Evolutionary conservation across 2,888 invertebrate species (phyloP).

Genomic region (Athripsodes cinereus): DNA sequence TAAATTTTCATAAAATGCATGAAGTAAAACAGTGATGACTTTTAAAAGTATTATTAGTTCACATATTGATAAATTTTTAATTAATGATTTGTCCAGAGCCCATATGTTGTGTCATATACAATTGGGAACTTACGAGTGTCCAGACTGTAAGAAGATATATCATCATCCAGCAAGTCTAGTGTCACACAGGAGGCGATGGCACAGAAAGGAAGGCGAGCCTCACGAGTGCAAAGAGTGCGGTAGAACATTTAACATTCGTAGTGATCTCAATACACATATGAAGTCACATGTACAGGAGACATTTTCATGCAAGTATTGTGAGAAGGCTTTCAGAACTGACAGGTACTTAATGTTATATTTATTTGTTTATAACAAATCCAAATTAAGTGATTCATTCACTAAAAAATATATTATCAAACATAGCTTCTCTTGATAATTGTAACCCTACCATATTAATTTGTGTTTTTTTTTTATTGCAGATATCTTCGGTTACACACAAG

Average conservation of each 20-base stretch:
- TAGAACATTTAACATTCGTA: conserved; percentile 17
- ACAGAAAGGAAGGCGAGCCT: conserved; percentile 14
- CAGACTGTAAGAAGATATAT: conserved; percentile 23
- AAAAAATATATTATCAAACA: no score
- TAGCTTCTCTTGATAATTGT: no score
- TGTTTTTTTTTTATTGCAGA: no score
- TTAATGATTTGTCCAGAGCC: no score
- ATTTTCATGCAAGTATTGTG: conserved; percentile 21
- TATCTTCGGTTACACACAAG: conserved; percentile 26
- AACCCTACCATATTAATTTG: no score
- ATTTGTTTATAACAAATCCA: no score
- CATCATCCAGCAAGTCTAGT: conserved; percentile 23
- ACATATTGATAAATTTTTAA: no score
- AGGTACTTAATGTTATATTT: conserved; percentile 16
- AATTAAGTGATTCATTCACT: no score
- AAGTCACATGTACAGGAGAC: conserved; percentile 18
- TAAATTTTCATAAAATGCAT: no score
- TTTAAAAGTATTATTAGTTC: no score
- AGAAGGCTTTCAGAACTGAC: conserved; percentile 24
- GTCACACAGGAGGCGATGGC: conserved; percentile 24
- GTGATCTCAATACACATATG: conserved; percentile 24
- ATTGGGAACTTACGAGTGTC: conserved; percentile 20
- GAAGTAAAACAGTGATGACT: no score
- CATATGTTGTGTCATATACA: conserved; percentile 24
- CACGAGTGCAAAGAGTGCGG: conserved; percentile 23